These are phyloP conservation scores for Ephestia elutella DNA, from an alignment of 1,140 invertebrate genomes.

Conservation along the genomic window DNA sequence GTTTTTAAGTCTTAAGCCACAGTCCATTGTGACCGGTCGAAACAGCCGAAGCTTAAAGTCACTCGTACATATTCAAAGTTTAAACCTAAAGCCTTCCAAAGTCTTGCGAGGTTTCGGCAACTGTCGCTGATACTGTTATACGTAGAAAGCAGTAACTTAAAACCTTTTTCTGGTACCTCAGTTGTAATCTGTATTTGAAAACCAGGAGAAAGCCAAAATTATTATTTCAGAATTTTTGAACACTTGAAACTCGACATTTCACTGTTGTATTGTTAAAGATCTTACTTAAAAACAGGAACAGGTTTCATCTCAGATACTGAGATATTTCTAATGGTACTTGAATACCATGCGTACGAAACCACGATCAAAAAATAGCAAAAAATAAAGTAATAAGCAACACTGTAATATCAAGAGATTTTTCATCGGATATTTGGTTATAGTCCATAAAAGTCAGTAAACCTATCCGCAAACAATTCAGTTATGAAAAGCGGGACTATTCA, in stretches of 20 bases:
- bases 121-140: background rate
- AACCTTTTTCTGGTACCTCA: too few species aligned
- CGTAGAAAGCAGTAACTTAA: background rate
- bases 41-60: background rate
- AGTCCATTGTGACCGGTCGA: background rate
- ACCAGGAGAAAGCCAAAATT: too few species aligned
- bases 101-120: background rate
- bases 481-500: background rate
- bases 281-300: too few species aligned
- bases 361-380: background rate
- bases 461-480: background rate
- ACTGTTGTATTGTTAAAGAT: too few species aligned
- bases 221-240: too few species aligned
- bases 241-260: too few species aligned
- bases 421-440: background rate
- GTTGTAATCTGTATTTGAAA: too few species aligned
- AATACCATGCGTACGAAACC: too few species aligned
- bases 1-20: background rate
- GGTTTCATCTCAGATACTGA: too few species aligned
- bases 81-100: background rate
- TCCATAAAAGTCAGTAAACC: background rate
- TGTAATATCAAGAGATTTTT: too few species aligned
- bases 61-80: background rate
- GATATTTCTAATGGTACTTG: too few species aligned
- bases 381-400: too few species aligned